These are phyloP conservation scores for Arnoldichthys spilopterus DNA, from an alignment of 2,797 vertebrate species.

Conservation along the genomic window DNA sequence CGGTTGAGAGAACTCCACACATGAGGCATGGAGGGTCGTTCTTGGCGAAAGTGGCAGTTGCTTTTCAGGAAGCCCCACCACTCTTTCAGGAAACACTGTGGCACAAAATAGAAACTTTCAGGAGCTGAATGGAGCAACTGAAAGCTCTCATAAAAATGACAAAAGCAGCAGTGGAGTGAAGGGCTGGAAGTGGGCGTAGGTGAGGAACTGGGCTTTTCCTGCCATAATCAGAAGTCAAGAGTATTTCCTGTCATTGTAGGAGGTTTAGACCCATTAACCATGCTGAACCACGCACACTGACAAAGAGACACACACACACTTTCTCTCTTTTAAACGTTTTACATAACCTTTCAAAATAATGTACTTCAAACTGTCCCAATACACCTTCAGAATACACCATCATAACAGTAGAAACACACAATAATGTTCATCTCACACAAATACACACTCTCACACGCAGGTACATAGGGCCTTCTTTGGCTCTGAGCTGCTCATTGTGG, in stretches of 20 bases:
- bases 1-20: background rate
- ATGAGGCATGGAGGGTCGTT: slow-evolving; percentile 48
- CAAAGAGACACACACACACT: slow-evolving; percentile 47
- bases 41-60: slow-evolving; percentile 63
- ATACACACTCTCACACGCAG: slow-evolving; percentile 12
- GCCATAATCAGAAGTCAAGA: slow-evolving; percentile 79
- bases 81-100: slow-evolving; percentile 62
- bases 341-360: background rate
- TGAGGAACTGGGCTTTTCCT: slow-evolving; percentile 80
- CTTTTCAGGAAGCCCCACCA: slow-evolving; percentile 70
- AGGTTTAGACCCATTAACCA: slow-evolving; percentile 71
- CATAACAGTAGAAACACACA: background rate
- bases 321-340: slow-evolving; percentile 21
- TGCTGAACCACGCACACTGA: slow-evolving; percentile 50
- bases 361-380: background rate
- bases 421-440: background rate
- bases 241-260: slow-evolving; percentile 83
- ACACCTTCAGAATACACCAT: background rate
- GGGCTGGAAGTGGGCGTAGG: slow-evolving; percentile 81
- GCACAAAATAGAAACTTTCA: slow-evolving; percentile 77
- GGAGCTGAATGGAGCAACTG: slow-evolving; percentile 59
- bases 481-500: slow-evolving; percentile 60
- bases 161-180: slow-evolving; percentile 77
- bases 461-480: slow-evolving; percentile 62
- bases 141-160: slow-evolving; percentile 69